phyloP scores from a whole-genome alignment of 2,113 vertebrate genomes.

The Atrichornis clamosus region DNA sequence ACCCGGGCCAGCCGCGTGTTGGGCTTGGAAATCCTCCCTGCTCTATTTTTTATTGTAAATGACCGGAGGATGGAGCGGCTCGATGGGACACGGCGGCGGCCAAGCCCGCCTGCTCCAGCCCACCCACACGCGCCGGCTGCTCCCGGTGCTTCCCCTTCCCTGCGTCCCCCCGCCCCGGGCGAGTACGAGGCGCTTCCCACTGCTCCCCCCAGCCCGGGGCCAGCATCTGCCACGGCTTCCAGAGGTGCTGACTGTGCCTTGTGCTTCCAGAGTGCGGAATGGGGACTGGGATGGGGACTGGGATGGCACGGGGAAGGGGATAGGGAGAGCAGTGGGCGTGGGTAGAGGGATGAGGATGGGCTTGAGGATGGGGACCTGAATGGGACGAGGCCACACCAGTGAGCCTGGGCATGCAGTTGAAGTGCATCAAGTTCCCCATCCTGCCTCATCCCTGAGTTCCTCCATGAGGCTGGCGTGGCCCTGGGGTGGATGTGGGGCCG shows the following conservation, averaged over 20 bases:
- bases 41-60: slow-evolving; percentile 27
- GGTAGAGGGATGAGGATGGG: neutral
- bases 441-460: neutral
- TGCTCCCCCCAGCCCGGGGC: neutral
- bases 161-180: rapidly evolving
- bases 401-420: neutral
- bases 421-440: neutral
- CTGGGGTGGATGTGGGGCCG: rapidly evolving
- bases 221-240: neutral
- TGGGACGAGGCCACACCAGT: rapidly evolving
- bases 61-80: slow-evolving; percentile 42
- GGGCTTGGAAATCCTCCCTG: slow-evolving; percentile 55
- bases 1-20: slow-evolving; percentile 6
- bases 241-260: neutral
- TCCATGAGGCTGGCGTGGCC: neutral
- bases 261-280: neutral
- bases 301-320: neutral
- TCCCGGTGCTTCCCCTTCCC: neutral
- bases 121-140: neutral
- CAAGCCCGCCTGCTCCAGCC: slow-evolving; percentile 18
- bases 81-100: slow-evolving; percentile 13
- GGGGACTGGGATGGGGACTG: neutral
- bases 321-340: too few species aligned
- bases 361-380: too few species aligned
- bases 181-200: neutral